Evolutionary conservation across 2,888 invertebrate genomes (phyloP).

Genomic region (Drosophila atroscutellata): DNA sequence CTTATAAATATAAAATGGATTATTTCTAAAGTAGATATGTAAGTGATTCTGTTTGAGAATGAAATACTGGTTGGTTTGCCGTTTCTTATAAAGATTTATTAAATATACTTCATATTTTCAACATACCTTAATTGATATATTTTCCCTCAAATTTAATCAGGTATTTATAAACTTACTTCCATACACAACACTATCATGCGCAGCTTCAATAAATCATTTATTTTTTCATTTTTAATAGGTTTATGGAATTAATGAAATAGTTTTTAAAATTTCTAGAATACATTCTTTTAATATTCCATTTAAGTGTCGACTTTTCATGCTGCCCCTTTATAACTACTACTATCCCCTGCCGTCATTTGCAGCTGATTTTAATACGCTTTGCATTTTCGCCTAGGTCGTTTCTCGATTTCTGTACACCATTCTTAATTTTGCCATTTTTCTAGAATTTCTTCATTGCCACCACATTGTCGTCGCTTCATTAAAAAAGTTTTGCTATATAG

Average conservation of each 20-base stretch:
- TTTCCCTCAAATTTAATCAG: not conserved
- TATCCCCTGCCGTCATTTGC: not conserved
- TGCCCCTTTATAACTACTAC: not conserved
- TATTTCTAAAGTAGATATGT: not conserved
- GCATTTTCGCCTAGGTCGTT: not conserved
- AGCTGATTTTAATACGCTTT: conserved; percentile 14
- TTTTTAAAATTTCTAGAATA: not conserved
- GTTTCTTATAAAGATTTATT: not conserved
- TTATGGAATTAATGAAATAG: not conserved
- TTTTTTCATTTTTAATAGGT: not conserved
- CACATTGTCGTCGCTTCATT: conserved; percentile 78
- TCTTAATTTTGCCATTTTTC: conserved; percentile 28
- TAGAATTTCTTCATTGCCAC: conserved; percentile 59
- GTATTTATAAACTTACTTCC: not conserved
- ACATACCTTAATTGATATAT: not conserved
- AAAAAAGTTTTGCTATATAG: conserved; percentile 77
- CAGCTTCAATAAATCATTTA: not conserved
- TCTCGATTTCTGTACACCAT: not conserved
- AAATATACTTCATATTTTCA: not conserved
- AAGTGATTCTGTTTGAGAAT: not conserved
- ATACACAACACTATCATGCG: not conserved
- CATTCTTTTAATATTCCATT: not conserved
- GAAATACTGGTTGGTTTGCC: not conserved
- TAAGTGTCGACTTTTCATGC: not conserved
- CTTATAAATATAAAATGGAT: not conserved